Evolutionary conservation across 2,888 invertebrate genomes (phyloP), one percentile per base, ranked within the genome.

Genomic region (Hirtodrosophila confusa): DNA sequence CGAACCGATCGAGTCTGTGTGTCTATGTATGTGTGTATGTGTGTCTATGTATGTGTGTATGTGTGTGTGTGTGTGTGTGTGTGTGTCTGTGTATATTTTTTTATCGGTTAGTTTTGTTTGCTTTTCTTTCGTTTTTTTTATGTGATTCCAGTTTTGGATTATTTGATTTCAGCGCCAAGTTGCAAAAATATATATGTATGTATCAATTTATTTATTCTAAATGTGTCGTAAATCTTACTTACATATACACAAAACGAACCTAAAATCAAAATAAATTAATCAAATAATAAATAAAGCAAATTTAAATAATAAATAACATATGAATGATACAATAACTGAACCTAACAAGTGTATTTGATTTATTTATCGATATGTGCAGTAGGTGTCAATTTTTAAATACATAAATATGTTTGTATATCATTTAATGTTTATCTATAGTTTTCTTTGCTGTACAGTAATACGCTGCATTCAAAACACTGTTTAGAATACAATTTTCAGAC

Each of bases 151-250:
- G 67, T 71, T 63, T 64, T 74, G 70, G 64, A 84, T 85, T 84
- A 86, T 85, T 89, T 88, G 88, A 89, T 88, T 89, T 89, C 89
- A 89, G 90, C 88, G 85, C 88, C 89, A 89, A 89, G 89, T 89
- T 90, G 75, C 64, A 78, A 66, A 88, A 77, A 85, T 82, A 86
- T 77, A 69, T 68, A 60, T 75, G 8, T 54, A 44, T 56, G 54
- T 72, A 31, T 74, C 45, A 76, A 80, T 79, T 80, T 77, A 79
- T 75, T 72, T 69, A 58, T 60, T 63, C 63, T 57, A 71, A 69
- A 68, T 64, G 60, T 65, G 45, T 69, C 47, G 44, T 69, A 60
- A 73, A 65, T 74, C 65, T 65, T 72, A 48, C 69, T 60, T 74
- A 60, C 43, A 72, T 44, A 58, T 57, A 58, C 50, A 73, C 48